phyloP scores from a whole-genome alignment of 1,140 invertebrate genomes.

The Caenorhabditis remanei region DNA sequence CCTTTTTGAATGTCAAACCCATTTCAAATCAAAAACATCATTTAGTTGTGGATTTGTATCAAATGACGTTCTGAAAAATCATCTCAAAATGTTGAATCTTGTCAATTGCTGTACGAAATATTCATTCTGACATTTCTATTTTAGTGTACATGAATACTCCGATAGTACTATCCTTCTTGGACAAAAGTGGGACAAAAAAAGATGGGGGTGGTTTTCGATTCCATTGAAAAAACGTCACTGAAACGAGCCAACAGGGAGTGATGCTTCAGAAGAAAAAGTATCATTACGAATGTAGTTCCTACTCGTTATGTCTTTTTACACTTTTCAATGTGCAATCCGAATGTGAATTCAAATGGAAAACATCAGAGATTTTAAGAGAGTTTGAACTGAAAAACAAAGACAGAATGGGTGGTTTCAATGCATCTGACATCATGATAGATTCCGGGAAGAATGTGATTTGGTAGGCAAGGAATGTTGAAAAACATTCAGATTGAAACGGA shows the following conservation, averaged over 20 bases:
- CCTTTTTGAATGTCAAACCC: background rate
- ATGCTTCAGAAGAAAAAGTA: slow-evolving; percentile 32
- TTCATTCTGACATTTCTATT: background rate
- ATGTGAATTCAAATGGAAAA: slow-evolving; percentile 5
- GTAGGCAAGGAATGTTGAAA: background rate
- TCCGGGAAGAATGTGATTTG: background rate
- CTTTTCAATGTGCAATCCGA: slow-evolving; percentile 19
- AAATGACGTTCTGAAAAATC: background rate
- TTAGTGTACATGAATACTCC: too few species aligned
- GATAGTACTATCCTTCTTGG: slow-evolving; percentile 9
- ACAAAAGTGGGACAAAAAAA: slow-evolving; percentile 2
- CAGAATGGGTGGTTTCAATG: slow-evolving; percentile 15
- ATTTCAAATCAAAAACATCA: slow-evolving; percentile 4
- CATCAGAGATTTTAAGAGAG: slow-evolving; percentile 30
- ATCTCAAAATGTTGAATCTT: background rate
- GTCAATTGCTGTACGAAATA: background rate
- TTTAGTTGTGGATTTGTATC: background rate
- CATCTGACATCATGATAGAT: background rate
- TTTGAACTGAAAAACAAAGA: slow-evolving; percentile 40
- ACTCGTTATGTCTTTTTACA: slow-evolving; percentile 50
- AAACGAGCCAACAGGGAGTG: slow-evolving; percentile 44
- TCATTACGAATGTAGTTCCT: slow-evolving; percentile 51
- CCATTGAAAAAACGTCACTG: slow-evolving; percentile 12
- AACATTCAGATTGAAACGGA: too few species aligned
- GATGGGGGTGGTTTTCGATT: slow-evolving; percentile 28